A percentile compares a stretch with the other conserved stretches of the same genome.
phyloP scores from a whole-genome alignment of 2,797 vertebrate genomes.

The Jordanella pulchra region DNA sequence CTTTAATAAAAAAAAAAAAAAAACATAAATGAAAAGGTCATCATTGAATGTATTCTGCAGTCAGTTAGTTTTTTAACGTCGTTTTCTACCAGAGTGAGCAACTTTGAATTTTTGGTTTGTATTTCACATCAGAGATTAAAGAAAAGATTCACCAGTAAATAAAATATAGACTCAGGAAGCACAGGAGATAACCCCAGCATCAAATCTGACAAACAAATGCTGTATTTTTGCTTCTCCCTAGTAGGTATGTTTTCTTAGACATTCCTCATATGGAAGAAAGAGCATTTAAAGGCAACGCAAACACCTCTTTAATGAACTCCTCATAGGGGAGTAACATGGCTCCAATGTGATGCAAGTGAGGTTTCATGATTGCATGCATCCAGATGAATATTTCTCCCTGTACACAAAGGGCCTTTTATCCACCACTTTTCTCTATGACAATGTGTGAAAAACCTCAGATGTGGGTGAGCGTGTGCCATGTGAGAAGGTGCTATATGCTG shows the following conservation, averaged over 20 bases:
- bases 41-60: too few relatives aligned
- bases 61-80: too few relatives aligned
- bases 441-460: conserved; percentile 30
- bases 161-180: background rate
- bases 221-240: background rate
- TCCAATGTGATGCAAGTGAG: conserved; percentile 41
- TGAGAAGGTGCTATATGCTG: conserved; percentile 47
- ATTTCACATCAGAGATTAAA: background rate
- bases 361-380: conserved; percentile 31
- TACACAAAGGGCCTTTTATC: conserved; percentile 26
- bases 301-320: conserved; percentile 65
- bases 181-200: background rate
- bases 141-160: background rate
- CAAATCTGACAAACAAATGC: background rate
- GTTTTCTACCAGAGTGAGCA: background rate
- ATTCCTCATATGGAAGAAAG: conserved; percentile 11
- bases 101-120: background rate
- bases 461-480: conserved; percentile 28
- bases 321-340: conserved; percentile 57
- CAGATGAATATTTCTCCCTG: conserved; percentile 21
- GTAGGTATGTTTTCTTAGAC: conserved; percentile 6
- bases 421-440: conserved; percentile 33
- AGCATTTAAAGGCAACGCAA: conserved; percentile 22
- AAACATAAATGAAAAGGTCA: too few relatives aligned
- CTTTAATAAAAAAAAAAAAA: too few relatives aligned